Evolutionary conservation across 2,888 invertebrate genomes (phyloP).

Genomic region (Morpho achilles): DNA sequence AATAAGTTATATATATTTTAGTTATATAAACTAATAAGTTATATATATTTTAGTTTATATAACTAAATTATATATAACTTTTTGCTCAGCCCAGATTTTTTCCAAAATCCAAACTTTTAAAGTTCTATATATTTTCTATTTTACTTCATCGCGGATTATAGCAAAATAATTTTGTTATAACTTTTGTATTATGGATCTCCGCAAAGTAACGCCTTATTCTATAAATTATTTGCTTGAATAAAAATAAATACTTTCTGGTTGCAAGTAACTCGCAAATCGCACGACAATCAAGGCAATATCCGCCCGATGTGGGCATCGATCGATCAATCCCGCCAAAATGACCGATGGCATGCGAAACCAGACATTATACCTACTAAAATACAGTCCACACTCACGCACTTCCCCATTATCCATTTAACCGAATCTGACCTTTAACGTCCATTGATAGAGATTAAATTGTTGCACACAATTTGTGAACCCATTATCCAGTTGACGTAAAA

Average conservation of each 20-base stretch:
- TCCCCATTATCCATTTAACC: constrained; percentile 1
- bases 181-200: too few species aligned
- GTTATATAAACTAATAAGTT: too few species aligned
- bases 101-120: too few species aligned
- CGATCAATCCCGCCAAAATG: constrained; percentile 48
- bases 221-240: too few species aligned
- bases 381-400: neutral
- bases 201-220: too few species aligned
- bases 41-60: too few species aligned
- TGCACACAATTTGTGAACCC: constrained; percentile 1
- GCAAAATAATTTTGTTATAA: too few species aligned
- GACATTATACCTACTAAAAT: neutral
- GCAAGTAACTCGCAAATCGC: constrained; percentile 40
- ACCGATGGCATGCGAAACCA: neutral
- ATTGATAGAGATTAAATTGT: constrained; percentile 3
- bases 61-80: too few species aligned
- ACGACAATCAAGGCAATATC: constrained; percentile 46
- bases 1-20: too few species aligned
- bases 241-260: neutral
- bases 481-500: constrained; percentile 60
- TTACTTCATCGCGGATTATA: too few species aligned
- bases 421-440: constrained; percentile 6
- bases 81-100: too few species aligned
- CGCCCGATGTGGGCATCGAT: constrained; percentile 48
- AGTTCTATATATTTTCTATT: too few species aligned